Conservation (phyloP, 2,888 invertebrate genomes). For the Apocheima hispidaria region DNA sequence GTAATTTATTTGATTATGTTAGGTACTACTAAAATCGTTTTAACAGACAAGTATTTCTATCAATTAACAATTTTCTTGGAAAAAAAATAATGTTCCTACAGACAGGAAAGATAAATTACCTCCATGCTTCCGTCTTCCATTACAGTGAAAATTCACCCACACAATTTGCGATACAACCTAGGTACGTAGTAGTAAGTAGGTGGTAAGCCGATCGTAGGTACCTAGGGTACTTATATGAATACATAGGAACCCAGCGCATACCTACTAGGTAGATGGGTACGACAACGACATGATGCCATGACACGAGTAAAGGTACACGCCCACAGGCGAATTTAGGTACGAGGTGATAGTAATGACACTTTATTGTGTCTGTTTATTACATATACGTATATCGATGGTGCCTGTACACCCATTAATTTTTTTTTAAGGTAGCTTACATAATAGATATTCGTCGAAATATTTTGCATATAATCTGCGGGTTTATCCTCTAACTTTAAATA, state of each 20-base stretch:
- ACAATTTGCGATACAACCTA: neutral
- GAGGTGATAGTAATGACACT: neutral
- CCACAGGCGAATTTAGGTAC: slow-evolving; percentile 4
- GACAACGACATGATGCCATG: neutral
- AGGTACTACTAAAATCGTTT: slow-evolving; percentile 1
- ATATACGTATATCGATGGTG: too few relatives aligned
- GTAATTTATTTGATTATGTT: neutral
- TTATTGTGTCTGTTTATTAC: neutral
- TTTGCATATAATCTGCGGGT: too few relatives aligned
- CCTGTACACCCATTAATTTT: too few relatives aligned
- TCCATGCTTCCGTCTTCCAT: too few relatives aligned
- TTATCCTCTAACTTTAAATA: too few relatives aligned
- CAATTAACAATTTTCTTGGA: slow-evolving; percentile 5
- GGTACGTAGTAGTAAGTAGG: neutral
- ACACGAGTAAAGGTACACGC: slow-evolving; percentile 6
- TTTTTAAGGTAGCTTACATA: too few relatives aligned
- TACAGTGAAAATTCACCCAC: slow-evolving; percentile 18
- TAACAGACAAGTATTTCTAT: slow-evolving; percentile 5
- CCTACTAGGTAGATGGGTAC: neutral
- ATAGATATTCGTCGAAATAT: too few relatives aligned
- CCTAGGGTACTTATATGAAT: neutral
- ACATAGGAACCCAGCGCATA: neutral
- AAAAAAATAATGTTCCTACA: slow-evolving; percentile 13
- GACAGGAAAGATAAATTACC: slow-evolving; percentile 20
- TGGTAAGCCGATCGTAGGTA: neutral